Conservation (phyloP, 2,888 invertebrate genomes). For the Nymphalis urticae region DNA sequence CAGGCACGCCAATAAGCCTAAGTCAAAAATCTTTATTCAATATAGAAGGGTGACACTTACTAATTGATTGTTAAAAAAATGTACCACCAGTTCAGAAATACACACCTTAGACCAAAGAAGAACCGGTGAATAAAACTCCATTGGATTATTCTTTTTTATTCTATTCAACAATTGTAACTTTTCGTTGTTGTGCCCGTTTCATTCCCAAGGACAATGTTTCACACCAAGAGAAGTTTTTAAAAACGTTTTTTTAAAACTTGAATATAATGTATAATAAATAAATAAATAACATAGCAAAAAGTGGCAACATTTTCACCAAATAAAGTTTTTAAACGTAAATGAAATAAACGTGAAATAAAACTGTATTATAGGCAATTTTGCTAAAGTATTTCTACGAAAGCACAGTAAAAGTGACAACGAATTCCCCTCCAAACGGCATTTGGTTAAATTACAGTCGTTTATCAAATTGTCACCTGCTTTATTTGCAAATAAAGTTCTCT, state of each 20-base stretch:
- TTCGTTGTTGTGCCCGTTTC: too few species aligned
- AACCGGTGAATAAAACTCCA: too few species aligned
- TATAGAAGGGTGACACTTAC: too few species aligned
- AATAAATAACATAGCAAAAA: not conserved
- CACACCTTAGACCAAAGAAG: too few species aligned
- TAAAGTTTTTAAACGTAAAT: not conserved
- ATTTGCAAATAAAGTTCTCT: constrained; percentile 42
- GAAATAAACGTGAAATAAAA: constrained; percentile 6
- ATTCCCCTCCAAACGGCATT: constrained; percentile 40
- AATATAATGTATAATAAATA: too few species aligned
- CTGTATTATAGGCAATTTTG: constrained; percentile 8
- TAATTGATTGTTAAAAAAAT: too few species aligned
- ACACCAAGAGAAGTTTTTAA: not conserved
- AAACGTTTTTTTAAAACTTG: not conserved
- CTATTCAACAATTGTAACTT: too few species aligned
- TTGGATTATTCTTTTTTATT: too few species aligned
- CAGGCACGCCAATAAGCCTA: too few species aligned
- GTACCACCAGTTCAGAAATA: too few species aligned
- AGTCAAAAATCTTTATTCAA: too few species aligned
- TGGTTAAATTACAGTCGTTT: constrained; percentile 43
- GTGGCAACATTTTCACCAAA: not conserved
- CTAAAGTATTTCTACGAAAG: constrained; percentile 40
- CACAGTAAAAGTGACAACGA: constrained; percentile 40
- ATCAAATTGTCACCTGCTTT: constrained; percentile 46
- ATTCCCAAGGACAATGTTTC: too few species aligned